Evolutionary conservation across 2,888 invertebrate genomes (phyloP).

Genomic region (Protodeltote pygarga): DNA sequence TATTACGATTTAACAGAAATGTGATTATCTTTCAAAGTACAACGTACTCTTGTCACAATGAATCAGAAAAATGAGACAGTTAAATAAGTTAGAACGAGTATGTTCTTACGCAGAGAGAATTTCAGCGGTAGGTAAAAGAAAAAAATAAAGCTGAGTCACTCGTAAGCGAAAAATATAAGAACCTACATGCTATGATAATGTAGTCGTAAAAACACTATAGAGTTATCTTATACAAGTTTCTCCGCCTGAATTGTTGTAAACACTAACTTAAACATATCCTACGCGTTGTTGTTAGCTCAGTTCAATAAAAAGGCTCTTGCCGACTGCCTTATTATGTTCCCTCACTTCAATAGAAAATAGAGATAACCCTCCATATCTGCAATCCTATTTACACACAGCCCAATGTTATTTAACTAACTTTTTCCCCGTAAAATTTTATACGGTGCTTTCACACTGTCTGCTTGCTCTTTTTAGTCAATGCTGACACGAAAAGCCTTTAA

Average conservation of each 20-base stretch:
- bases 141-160: slow-evolving; percentile 8
- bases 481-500: too few relatives aligned
- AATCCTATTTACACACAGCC: slow-evolving; percentile 55
- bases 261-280: slow-evolving; percentile 28
- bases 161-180: slow-evolving; percentile 7
- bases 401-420: slow-evolving; percentile 56
- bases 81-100: slow-evolving; percentile 12
- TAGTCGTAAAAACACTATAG: slow-evolving; percentile 7
- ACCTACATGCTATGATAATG: slow-evolving; percentile 11
- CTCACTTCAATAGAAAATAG: slow-evolving; percentile 56
- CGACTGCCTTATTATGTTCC: slow-evolving; percentile 62
- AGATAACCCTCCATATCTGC: slow-evolving; percentile 45
- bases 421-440: too few relatives aligned
- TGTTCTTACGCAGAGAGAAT: not conserved
- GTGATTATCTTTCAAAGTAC: slow-evolving; percentile 35
- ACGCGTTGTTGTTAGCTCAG: slow-evolving; percentile 55
- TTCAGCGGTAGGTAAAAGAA: slow-evolving; percentile 11
- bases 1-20: slow-evolving; percentile 20
- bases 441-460: too few relatives aligned
- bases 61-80: slow-evolving; percentile 25
- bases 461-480: too few relatives aligned
- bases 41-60: slow-evolving; percentile 17
- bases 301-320: slow-evolving; percentile 66
- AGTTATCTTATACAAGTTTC: slow-evolving; percentile 42
- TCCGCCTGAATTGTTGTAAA: slow-evolving; percentile 30